These are phyloP conservation scores for Apamea crenata DNA, from an alignment of 2,888 invertebrate genomes.

Conservation along the genomic window DNA sequence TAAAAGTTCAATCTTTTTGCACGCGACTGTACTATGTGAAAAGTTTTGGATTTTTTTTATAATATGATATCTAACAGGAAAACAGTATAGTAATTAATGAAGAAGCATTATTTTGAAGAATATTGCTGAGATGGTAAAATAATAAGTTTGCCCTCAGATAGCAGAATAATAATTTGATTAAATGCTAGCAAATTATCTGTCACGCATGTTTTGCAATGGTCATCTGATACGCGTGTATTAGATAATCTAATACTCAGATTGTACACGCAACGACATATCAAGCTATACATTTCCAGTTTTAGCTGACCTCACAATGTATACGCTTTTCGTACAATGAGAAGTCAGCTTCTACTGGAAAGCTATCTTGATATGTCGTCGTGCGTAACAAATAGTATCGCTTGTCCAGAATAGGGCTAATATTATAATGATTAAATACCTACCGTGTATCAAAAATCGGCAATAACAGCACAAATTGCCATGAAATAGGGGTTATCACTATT, in stretches of 20 bases:
- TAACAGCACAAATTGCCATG: background rate
- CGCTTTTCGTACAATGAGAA: no score
- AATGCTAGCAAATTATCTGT: background rate
- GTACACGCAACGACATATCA: background rate
- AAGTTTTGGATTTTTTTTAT: no score
- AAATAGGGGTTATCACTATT: constrained; percentile 18
- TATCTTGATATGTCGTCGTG: no score
- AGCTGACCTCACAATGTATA: no score
- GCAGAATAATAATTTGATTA: background rate
- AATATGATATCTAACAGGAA: background rate
- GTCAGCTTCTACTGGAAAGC: no score
- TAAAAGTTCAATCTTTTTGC: background rate
- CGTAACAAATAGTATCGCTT: background rate
- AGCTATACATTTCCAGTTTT: no score
- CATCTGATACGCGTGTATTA: background rate
- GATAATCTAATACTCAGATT: background rate
- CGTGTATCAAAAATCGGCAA: background rate
- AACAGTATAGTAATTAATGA: background rate
- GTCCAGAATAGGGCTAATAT: background rate
- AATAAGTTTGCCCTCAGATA: background rate
- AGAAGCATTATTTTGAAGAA: background rate
- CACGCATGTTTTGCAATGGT: background rate
- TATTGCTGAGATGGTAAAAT: background rate
- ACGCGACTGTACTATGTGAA: background rate
- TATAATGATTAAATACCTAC: background rate